Evolutionary conservation across 2,797 vertebrate species (phyloP).

Genomic region (Gouania willdenowi): DNA sequence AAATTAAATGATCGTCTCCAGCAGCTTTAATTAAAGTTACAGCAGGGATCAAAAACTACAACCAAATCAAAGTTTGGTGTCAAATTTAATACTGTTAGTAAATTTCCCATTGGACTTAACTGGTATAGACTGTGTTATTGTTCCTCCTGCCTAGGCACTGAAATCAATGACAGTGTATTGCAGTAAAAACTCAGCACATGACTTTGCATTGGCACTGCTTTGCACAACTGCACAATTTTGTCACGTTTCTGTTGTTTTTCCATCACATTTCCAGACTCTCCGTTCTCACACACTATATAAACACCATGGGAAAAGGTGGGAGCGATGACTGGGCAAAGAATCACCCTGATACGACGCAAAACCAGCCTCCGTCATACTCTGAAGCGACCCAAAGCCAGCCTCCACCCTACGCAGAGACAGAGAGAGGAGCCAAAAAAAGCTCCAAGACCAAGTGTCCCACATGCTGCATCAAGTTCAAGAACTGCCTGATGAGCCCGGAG

Average conservation of each 20-base stretch:
- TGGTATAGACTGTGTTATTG: no score
- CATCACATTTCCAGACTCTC: conserved; percentile 15
- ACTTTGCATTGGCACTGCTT: background rate
- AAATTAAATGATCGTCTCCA: no score
- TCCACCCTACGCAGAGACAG: background rate
- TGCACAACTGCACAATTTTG: background rate
- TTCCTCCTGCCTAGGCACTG: no score
- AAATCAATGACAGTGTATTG: no score
- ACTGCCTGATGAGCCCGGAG: conserved; percentile 69
- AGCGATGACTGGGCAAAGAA: conserved; percentile 50
- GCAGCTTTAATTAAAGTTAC: no score
- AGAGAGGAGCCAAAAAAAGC: background rate
- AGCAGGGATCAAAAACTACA: no score
- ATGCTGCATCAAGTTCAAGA: conserved; percentile 53
- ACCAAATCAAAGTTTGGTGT: no score
- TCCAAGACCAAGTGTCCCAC: conserved; percentile 34
- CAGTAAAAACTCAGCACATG: conserved; percentile 1
- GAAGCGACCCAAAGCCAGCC: conserved; percentile 41
- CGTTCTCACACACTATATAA: background rate
- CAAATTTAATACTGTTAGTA: no score
- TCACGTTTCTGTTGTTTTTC: background rate
- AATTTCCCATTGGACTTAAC: no score
- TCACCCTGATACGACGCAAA: conserved; percentile 9
- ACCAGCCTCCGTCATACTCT: conserved; percentile 33
- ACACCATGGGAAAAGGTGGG: conserved; percentile 43